These are phyloP conservation scores for Palythoa grandiflora DNA, from an alignment of 92 coral and sea anemone species.

Conservation along the genomic window DNA sequence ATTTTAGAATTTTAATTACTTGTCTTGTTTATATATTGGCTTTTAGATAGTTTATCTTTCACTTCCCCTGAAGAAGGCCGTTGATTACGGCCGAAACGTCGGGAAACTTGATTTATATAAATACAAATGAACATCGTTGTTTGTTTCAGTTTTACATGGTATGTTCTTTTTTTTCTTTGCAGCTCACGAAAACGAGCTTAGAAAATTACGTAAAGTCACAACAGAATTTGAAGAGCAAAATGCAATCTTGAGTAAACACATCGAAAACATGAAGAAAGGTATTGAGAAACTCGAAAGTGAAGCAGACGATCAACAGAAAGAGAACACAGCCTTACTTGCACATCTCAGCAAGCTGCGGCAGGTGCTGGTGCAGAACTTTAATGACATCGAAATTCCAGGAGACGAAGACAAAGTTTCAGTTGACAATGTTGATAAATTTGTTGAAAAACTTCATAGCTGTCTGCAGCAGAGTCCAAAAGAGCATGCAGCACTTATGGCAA, in stretches of 20 bases:
- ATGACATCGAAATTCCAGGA: slow-evolving; percentile 82
- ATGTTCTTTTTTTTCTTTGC: slow-evolving; percentile 28
- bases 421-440: slow-evolving; percentile 86
- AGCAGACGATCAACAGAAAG: slow-evolving; percentile 86
- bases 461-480: slow-evolving; percentile 87
- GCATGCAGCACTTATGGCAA: slow-evolving; percentile 75
- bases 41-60: too few species aligned
- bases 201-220: slow-evolving; percentile 96
- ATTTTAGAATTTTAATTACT: too few species aligned
- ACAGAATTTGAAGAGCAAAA: slow-evolving; percentile 99
- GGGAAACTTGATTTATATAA: too few species aligned
- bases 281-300: slow-evolving; percentile 97
- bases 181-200: slow-evolving; percentile 96
- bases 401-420: slow-evolving; percentile 69
- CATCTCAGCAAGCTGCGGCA: slow-evolving; percentile 88
- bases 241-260: slow-evolving; percentile 97
- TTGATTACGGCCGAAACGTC: too few species aligned
- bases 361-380: slow-evolving; percentile 78
- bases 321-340: slow-evolving; percentile 76
- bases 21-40: too few species aligned
- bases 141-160: not conserved
- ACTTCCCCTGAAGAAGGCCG: too few species aligned
- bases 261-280: slow-evolving; percentile 99
- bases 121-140: not conserved
- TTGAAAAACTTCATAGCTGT: slow-evolving; percentile 83